Evolutionary conservation across 1,140 invertebrate genomes (phyloP), one percentile per base, ranked within the genome.

Genomic region (Rhizoglyphus robini): DNA sequence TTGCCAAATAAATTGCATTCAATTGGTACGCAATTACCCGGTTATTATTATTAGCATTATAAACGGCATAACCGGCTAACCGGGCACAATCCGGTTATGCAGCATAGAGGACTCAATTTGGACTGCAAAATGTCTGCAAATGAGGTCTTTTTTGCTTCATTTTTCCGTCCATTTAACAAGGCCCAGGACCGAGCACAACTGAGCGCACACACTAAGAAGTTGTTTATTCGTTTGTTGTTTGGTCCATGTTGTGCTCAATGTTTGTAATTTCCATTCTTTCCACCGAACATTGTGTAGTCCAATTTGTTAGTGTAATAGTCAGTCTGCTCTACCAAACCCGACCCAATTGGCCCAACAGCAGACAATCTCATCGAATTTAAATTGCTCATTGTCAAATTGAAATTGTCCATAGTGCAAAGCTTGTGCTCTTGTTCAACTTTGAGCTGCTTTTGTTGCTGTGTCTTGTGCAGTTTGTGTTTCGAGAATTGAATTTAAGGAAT

Each of bases 1-100:
- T n/a, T n/a, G n/a, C n/a, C n/a, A n/a, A 54, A 54, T 54, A 54
- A 54, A 54, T 54, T 54, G 8, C 51, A 54, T 54, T 54, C 51
- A 54, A 54, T 54, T 54, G 51, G 51, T 54, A 54, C 8, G 23
- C 51, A 54, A 54, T 54, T 54, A 54, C 51, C 51, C 51, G 51
- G 8, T 54, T 54, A 54, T 54, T 54, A 54, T 54, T 25, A 54
- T 54, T 11, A 41, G 8, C 51, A 54, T 54, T 15, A 5, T 8
- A 54, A 54, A 8, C 8, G 20, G 51, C 51, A 41, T 11, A 41
- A 41, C 36, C 36, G 36, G 18, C 36, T 18, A 41, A 41, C 36
- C 36, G 36, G 18, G 8, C 36, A 41, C 8, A 41, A 41, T 41
- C 8, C 36, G 36, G 8, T 18, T 41, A 41, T 11, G 36, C 36